A percentile compares a stretch with the other conserved stretches of the same genome.
Conservation (phyloP, 2,797 vertebrate genomes). For the Pristis pectinata region DNA sequence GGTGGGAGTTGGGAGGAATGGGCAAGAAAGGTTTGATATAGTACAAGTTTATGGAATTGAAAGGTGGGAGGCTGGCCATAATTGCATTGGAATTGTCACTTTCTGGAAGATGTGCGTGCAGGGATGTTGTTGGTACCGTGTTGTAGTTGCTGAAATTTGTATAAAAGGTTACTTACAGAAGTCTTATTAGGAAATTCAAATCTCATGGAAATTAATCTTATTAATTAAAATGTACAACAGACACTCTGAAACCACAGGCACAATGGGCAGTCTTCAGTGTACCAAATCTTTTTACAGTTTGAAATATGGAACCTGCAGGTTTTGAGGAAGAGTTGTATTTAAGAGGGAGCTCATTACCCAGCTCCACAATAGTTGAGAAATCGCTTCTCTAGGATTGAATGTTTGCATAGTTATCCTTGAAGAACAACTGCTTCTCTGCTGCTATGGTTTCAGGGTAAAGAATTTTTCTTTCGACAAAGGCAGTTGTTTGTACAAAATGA, state of each 20-base stretch:
- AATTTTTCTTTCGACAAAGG: neutral
- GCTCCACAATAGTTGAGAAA: neutral
- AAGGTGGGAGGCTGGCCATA: neutral
- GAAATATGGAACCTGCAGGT: neutral
- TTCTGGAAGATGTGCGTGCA: neutral
- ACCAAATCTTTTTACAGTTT: neutral
- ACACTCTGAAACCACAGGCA: neutral
- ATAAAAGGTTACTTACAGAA: neutral
- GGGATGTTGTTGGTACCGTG: neutral
- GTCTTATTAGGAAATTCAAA: neutral
- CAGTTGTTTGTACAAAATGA: neutral
- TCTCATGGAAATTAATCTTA: too few species aligned
- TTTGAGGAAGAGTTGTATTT: neutral
- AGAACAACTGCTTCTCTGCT: neutral
- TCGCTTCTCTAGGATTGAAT: neutral
- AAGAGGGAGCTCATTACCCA: neutral
- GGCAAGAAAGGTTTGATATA: neutral
- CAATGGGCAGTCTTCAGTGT: neutral
- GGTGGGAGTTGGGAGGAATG: neutral
- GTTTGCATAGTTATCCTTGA: neutral
- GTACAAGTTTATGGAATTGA: neutral
- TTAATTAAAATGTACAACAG: neutral
- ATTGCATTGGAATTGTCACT: too few species aligned
- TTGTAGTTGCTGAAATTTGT: neutral
- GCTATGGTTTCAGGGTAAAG: neutral